These are phyloP conservation scores for Pocillopora meandrina DNA, from an alignment of 92 coral and sea anemone genomes.

Conservation along the genomic window DNA sequence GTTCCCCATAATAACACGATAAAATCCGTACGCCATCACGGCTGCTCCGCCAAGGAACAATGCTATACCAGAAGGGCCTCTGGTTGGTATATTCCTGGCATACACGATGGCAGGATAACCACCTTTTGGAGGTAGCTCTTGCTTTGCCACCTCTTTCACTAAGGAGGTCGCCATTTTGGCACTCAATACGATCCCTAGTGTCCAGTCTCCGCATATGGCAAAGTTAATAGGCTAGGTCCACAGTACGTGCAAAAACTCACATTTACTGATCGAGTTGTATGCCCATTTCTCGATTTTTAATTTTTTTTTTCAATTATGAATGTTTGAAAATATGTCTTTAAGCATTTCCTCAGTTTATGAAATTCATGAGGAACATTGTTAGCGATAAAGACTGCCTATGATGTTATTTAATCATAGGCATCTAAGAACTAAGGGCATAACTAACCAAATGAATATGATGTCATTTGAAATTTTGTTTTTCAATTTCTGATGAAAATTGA, in stretches of 20 bases:
- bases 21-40: conserved; percentile 91
- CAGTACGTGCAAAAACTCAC: not conserved
- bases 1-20: conserved; percentile 89
- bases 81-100: conserved; percentile 81
- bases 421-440: too few relatives aligned
- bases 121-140: conserved; percentile 95
- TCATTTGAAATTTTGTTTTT: too few relatives aligned
- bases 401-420: too few relatives aligned
- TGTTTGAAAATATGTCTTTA: too few relatives aligned
- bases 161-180: conserved; percentile 91
- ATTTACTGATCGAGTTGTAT: not conserved
- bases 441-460: too few relatives aligned
- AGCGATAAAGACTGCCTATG: too few relatives aligned
- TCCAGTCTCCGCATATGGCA: not conserved
- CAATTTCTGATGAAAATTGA: too few relatives aligned
- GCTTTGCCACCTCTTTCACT: conserved; percentile 78
- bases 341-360: too few relatives aligned
- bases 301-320: not conserved
- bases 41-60: conserved; percentile 83
- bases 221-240: not conserved
- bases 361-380: too few relatives aligned
- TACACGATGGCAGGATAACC: conserved; percentile 95
- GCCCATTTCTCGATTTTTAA: not conserved
- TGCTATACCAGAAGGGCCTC: conserved; percentile 91
- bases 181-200: not conserved